Evolutionary conservation across 92 coral and sea anemone species (phyloP).

Genomic region (Epizoanthus illoricatus): DNA sequence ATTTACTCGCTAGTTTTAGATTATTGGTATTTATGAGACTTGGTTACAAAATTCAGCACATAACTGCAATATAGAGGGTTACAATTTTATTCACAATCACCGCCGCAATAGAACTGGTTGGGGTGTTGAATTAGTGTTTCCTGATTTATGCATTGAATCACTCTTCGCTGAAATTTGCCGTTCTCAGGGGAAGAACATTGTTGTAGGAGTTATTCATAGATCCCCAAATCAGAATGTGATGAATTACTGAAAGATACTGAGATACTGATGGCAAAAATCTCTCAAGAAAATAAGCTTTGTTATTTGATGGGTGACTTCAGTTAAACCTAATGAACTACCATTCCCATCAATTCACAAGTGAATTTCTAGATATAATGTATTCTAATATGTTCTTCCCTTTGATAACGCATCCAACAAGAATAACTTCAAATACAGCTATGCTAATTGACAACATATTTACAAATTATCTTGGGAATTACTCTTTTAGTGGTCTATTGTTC

Average conservation of each 20-base stretch:
- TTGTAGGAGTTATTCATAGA: conserved; percentile 30
- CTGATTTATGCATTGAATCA: too few relatives aligned
- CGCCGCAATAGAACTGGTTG: too few relatives aligned
- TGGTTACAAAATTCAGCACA: too few relatives aligned
- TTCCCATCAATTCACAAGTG: conserved; percentile 41
- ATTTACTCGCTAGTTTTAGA: too few relatives aligned
- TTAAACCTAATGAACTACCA: conserved; percentile 37
- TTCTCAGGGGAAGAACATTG: conserved; percentile 26
- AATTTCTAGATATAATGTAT: conserved; percentile 39
- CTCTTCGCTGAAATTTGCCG: too few relatives aligned
- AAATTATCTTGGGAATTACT: conserved; percentile 16
- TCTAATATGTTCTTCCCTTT: conserved; percentile 32
- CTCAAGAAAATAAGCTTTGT: conserved; percentile 39
- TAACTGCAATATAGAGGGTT: too few relatives aligned
- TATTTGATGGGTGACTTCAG: conserved; percentile 44
- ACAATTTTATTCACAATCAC: too few relatives aligned
- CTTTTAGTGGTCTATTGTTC: conserved; percentile 26
- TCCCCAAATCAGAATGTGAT: conserved; percentile 31
- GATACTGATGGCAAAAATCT: conserved; percentile 27
- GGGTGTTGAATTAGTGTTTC: too few relatives aligned
- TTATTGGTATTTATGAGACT: too few relatives aligned
- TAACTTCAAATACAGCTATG: conserved; percentile 41
- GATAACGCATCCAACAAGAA: conserved; percentile 36
- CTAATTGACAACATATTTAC: conserved; percentile 38
- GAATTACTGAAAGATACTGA: conserved; percentile 6